Base-by-base conservation (phyloP, 2,113 vertebrate genomes). In the Patagioenas fasciata region DNA sequence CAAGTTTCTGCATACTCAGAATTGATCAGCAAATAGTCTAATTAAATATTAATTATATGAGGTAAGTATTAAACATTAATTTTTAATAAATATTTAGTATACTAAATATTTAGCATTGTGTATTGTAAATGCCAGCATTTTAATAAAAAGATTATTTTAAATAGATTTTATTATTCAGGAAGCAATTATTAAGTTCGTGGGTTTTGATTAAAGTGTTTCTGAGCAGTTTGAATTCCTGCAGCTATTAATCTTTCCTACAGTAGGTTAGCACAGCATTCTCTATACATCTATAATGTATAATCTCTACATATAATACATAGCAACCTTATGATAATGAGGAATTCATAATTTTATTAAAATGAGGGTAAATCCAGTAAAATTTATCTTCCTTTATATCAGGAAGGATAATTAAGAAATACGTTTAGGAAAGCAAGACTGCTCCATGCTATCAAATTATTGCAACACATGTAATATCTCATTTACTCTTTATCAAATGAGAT, bases 351-450 rank as follows among this genome's bases (percentile, higher is more conserved):
- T 94, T 83, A 92, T 85, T 62, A 82, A 85, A 96, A 95, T 16
- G 23, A 85, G 54, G 15, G 6, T 93, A 96, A 87, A 95, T 2
- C 48, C 53, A 84, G 50, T 73, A 92, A 87, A 89, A 75, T 84
- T 93, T 70, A 73, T 95, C 86, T 74, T 95, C 62, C 88, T 97
- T 97, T 95, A 34, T 72, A 89, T 89, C 47, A 96, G 58, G 32
- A 72, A 60, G 65, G 34, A 81, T 95, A 95, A 95, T 96, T 93
- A 96, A 65, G 80, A 95, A 93, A 90, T 66, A 61, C 66, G 75
- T 53, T 50, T 93, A 92, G 61, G 57, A 84, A 83, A 85, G 20
- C 31, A 93, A 94, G 5, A 36, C n/a, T 75, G 25, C n/a, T 95
- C 44, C 89, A 58, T 91, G 77, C 69, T 77, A 66, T 88, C 44